Evolutionary conservation across 2,113 vertebrate species (phyloP), one percentile per base, ranked within the genome.

Genomic region (Brachionichthys hirsutus): DNA sequence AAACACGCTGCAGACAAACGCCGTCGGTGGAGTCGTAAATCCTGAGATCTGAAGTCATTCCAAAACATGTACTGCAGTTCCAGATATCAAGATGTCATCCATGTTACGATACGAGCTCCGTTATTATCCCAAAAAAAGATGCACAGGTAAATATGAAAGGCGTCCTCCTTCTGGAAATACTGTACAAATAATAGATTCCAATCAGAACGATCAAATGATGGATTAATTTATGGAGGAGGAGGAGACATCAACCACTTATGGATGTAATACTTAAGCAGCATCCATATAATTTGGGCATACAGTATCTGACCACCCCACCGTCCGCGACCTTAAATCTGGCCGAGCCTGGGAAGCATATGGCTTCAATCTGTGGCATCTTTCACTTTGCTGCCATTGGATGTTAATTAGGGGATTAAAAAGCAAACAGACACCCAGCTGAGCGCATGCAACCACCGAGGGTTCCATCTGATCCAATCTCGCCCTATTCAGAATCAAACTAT

Each of bases 321-420:
- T 70, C 50, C 71, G 30, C 44, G 51, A 53, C 47, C 77, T 75
- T 71, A 50, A 75, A 74, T 62, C 78, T 43, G 50, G 69, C 66
- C 53, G 15, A 0, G 67, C 34, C 58, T 10, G 42, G 45, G 56
- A 77, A 77, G 54, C 85, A 87, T 84, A 83, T 87, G 85, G 81
- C 66, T 66, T 50, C 84, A 85, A 84, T 86, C 75, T 85, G 84
- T 81, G 73, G 55, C 73, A 55, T 40, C 81, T 56, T 58, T 70
- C 17, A 19, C 76, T 54, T 2, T 9, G 51, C 62, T 54, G 62
- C 63, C 69, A 80, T 81, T 81, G 55, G 65, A 66, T 84, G 77
- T 79, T 84, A 82, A 86, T 88, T 81, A 78, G 77, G 48, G 19
- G 46, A 62, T n/a, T 64, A 56, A 70, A 60, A 68, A 70, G 40